These are phyloP conservation scores for Samia ricini DNA, from an alignment of 1,140 invertebrate genomes.

Conservation along the genomic window DNA sequence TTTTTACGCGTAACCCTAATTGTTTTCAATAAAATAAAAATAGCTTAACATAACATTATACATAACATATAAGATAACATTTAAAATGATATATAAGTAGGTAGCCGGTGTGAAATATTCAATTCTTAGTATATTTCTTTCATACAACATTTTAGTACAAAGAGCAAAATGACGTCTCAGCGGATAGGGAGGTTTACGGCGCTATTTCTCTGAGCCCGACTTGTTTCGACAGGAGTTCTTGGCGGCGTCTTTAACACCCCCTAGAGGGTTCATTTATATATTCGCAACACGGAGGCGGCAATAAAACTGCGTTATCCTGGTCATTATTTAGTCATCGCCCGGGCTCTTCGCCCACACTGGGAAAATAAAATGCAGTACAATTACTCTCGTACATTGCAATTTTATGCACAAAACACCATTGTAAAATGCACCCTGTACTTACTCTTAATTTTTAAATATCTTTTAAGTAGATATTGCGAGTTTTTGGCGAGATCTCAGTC, in stretches of 20 bases:
- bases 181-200: conserved; percentile 66
- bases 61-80: too few species aligned
- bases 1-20: too few species aligned
- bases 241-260: conserved; percentile 73
- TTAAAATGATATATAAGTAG: background rate
- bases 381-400: conserved; percentile 48
- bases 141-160: conserved; percentile 42
- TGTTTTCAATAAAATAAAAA: too few species aligned
- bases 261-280: conserved; percentile 74
- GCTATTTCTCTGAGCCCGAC: conserved; percentile 64
- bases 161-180: conserved; percentile 64
- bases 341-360: conserved; percentile 40
- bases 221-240: conserved; percentile 71
- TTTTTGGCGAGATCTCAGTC: too few species aligned
- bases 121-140: conserved; percentile 46
- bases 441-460: background rate
- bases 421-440: background rate
- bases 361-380: conserved; percentile 69
- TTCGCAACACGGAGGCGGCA: conserved; percentile 71
- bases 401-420: conserved; percentile 31
- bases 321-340: conserved; percentile 76
- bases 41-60: too few species aligned
- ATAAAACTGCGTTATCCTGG: conserved; percentile 75
- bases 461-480: too few species aligned
- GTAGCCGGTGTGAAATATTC: conserved; percentile 18